A percentile compares a stretch with the other conserved stretches of the same genome.
Conservation (phyloP, 2,888 invertebrate genomes). For the Dryomyza anilis region DNA sequence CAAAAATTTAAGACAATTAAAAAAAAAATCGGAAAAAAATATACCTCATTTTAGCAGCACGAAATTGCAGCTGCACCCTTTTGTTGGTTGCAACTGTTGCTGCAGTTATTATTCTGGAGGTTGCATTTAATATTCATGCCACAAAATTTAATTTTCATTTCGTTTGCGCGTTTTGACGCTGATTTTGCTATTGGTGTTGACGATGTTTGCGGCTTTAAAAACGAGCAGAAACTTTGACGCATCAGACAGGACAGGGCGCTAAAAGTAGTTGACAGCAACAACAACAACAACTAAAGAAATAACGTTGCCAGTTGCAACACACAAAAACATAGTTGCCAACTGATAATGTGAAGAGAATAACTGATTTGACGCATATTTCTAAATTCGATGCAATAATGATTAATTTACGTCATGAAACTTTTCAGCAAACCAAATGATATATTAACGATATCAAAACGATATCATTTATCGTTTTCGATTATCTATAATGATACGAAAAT, state of each 20-base stretch:
- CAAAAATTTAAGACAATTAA: background rate
- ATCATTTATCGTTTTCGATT: too few species aligned
- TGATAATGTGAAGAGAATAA: background rate
- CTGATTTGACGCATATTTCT: too few species aligned
- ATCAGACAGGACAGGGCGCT: background rate
- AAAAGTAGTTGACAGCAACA: background rate
- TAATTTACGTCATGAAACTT: too few species aligned
- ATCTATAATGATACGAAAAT: too few species aligned
- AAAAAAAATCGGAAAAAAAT: background rate
- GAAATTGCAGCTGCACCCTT: too few species aligned
- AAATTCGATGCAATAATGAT: too few species aligned
- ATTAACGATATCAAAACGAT: too few species aligned
- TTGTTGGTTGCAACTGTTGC: background rate
- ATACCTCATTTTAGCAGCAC: background rate
- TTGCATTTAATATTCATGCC: too few species aligned
- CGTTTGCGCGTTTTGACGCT: background rate
- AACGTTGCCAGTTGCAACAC: background rate
- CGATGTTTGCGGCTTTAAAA: background rate
- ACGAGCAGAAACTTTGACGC: background rate
- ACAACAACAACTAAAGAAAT: background rate
- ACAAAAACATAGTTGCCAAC: background rate
- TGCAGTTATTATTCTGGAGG: background rate
- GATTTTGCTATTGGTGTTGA: background rate
- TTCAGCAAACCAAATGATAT: too few species aligned
- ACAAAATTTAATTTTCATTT: too few species aligned